A percentile compares a stretch with the other conserved stretches of the same genome.
Conservation (phyloP, 2,888 invertebrate genomes). For the Didymodactylos carnosus region DNA sequence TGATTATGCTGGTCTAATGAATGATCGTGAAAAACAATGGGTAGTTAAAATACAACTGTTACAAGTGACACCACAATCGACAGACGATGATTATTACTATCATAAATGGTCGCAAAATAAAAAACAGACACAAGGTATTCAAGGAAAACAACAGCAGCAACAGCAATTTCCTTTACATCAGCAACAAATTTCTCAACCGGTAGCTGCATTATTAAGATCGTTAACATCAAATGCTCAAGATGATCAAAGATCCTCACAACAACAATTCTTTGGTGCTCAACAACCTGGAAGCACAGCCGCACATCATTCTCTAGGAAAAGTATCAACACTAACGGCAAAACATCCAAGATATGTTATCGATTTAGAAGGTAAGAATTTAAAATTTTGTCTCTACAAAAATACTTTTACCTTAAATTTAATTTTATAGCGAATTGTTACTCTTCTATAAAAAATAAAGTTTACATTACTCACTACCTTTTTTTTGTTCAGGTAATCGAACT, state of each 20-base stretch:
- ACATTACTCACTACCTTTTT: not conserved
- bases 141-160: not conserved
- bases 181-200: not conserved
- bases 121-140: not conserved
- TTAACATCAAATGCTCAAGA: too few relatives aligned
- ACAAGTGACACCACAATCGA: conserved; percentile 43
- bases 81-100: not conserved
- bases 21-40: conserved; percentile 80
- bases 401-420: too few relatives aligned
- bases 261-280: too few relatives aligned
- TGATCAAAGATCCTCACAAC: too few relatives aligned
- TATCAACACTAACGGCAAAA: not conserved
- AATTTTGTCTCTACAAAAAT: too few relatives aligned
- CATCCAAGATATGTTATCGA: not conserved
- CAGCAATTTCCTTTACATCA: not conserved
- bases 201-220: not conserved
- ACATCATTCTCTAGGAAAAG: not conserved
- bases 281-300: too few relatives aligned
- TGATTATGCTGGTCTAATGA: conserved; percentile 71
- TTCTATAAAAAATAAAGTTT: too few relatives aligned
- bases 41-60: conserved; percentile 77
- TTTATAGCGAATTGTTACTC: too few relatives aligned
- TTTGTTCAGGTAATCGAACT: not conserved
- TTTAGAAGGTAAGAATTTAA: not conserved
- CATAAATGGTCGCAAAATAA: not conserved